A percentile compares a stretch with the other conserved stretches of the same genome.
These are phyloP conservation scores for Naja naja DNA, from an alignment of 2,113 vertebrate species.

Conservation along the genomic window DNA sequence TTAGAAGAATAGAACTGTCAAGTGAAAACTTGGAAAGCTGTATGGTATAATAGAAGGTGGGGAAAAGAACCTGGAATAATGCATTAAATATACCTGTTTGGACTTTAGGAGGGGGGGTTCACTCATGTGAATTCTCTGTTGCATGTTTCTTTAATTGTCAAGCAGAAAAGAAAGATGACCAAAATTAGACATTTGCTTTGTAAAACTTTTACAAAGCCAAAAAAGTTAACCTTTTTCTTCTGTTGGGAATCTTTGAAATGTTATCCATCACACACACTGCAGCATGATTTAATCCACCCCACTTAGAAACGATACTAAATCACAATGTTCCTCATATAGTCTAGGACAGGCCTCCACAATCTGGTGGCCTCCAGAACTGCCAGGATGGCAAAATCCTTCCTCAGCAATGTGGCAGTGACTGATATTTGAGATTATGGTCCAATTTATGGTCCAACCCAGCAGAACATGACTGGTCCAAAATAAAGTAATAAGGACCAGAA, in stretches of 20 bases:
- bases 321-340: not conserved
- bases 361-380: not conserved
- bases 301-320: not conserved
- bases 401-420: not conserved
- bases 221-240: not conserved
- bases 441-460: not conserved
- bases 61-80: not conserved
- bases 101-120: not conserved
- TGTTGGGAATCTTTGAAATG: not conserved
- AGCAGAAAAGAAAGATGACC: not conserved
- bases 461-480: not conserved
- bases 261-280: not conserved
- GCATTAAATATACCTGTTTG: not conserved
- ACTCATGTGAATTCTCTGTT: not conserved
- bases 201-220: not conserved
- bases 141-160: not conserved
- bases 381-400: not conserved
- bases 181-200: not conserved
- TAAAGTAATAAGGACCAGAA: not conserved
- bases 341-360: not conserved
- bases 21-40: not conserved
- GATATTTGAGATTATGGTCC: not conserved
- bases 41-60: not conserved
- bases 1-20: not conserved
- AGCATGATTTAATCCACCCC: not conserved